Evolutionary conservation across 2,797 vertebrate genomes (phyloP), one percentile per base, ranked within the genome.

Genomic region (Sparidentex hasta): DNA sequence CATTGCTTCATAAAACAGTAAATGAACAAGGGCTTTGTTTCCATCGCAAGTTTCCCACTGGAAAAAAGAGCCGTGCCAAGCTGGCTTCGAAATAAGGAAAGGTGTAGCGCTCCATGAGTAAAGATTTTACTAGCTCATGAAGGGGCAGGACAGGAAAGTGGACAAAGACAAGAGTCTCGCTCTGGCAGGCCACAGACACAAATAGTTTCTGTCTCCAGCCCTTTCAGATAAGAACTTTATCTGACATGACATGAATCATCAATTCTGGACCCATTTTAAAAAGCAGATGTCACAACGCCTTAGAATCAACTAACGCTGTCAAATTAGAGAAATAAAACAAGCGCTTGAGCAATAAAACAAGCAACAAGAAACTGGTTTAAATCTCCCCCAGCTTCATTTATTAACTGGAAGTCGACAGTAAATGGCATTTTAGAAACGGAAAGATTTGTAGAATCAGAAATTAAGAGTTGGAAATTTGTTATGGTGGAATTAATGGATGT

Each of bases 21-120:
- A 79, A 74, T 76, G 65, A 81, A 56, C 69, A 44, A 69, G 29
- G 65, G 46, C 59, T 78, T 78, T 67, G 62, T 59, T 74, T 83
- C 33, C 63, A 43, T 48, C 43, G 21, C n/a, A 20, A 0, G 7
- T 77, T 76, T 63, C 69, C 47, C 56, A 44, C 20, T 67, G 72
- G 59, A 70, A 78, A 83, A 50, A 54, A 59, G 50, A 63, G 63
- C 46, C 13, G 48, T 38, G 52, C 27, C 63, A 74, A 71, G 41
- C 44, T 70, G 68, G 46, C 69, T 64, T 56, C 43, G 27, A 47
- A 63, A 57, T 2, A 63, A 59, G 33, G 18, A 41, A 50, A 71
- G 47, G 23, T 62, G 50, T 51, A 7, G 57, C 70, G 21, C 6
- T 3, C 41, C 41, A 67, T 55, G 54, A 51, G 1, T 27, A 50